phyloP scores from a whole-genome alignment of 2,888 invertebrate genomes.

The Dolomedes plantarius region DNA sequence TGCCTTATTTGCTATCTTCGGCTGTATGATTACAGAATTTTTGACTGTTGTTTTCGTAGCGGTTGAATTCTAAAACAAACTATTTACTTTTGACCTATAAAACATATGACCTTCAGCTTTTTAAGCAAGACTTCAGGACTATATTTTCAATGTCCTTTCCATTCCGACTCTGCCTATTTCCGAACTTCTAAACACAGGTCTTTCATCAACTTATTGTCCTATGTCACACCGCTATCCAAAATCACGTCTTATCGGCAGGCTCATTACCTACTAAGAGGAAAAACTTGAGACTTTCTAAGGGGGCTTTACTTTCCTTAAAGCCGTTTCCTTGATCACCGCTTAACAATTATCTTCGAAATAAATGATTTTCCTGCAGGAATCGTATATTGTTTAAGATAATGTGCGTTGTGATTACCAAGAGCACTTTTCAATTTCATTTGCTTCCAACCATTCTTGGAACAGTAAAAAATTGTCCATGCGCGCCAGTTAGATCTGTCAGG shows the following conservation, averaged over 20 bases:
- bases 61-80: neutral
- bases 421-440: conserved; percentile 3
- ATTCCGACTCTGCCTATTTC: neutral
- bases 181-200: neutral
- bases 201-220: neutral
- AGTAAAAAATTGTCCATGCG: neutral
- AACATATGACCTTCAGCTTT: neutral
- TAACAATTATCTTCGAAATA: conserved; percentile 23
- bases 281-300: conserved; percentile 6
- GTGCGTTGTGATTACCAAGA: conserved; percentile 24
- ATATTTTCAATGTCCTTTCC: neutral
- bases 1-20: too few species aligned
- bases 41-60: too few species aligned
- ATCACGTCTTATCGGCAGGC: neutral
- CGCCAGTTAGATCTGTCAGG: neutral
- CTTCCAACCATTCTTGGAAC: conserved; percentile 10
- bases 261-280: conserved; percentile 28
- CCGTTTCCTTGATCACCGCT: conserved; percentile 53
- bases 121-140: neutral
- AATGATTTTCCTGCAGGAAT: conserved; percentile 52
- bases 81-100: neutral
- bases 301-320: conserved; percentile 41
- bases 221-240: neutral
- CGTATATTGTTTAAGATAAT: conserved; percentile 49
- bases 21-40: too few species aligned